These are phyloP conservation scores for Tuta absoluta DNA, from an alignment of 2,888 invertebrate genomes.

Conservation along the genomic window DNA sequence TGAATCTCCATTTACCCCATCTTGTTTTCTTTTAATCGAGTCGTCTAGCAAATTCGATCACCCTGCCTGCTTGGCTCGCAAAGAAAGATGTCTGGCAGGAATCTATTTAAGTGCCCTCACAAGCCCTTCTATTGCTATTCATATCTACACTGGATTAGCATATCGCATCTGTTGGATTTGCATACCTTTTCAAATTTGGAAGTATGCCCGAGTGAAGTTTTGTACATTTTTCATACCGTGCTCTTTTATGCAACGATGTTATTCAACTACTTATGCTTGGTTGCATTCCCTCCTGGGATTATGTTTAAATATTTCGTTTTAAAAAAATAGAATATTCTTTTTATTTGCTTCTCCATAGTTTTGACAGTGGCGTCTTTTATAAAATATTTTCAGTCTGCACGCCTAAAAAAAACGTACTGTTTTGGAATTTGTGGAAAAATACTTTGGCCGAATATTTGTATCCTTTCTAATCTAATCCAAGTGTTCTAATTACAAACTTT, in stretches of 20 bases:
- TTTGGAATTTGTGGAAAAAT: too few relatives aligned
- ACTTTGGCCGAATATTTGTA: not conserved
- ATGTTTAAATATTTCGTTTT: not conserved
- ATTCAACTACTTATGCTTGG: constrained; percentile 16
- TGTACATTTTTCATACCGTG: constrained; percentile 19
- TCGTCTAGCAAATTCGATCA: constrained; percentile 11
- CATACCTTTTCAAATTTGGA: constrained; percentile 30
- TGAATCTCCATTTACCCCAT: not conserved
- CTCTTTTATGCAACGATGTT: constrained; percentile 17
- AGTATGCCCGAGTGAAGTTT: constrained; percentile 23
- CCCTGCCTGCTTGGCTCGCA: not conserved
- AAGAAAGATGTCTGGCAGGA: constrained; percentile 8
- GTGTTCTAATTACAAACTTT: constrained; percentile 16
- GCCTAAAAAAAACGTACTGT: too few relatives aligned
- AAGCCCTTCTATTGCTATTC: constrained; percentile 35
- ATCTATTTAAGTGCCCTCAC: constrained; percentile 16
- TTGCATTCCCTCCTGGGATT: not conserved
- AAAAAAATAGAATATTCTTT: not conserved
- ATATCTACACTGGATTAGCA: constrained; percentile 37
- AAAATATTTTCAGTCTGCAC: too few relatives aligned
- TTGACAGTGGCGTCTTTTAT: not conserved
- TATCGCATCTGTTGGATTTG: constrained; percentile 27
- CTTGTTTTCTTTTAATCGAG: not conserved
- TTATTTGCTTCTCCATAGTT: not conserved
- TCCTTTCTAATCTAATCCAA: not conserved